phyloP scores from a whole-genome alignment of 2,797 vertebrate species.

The Erpetoichthys calabaricus region DNA sequence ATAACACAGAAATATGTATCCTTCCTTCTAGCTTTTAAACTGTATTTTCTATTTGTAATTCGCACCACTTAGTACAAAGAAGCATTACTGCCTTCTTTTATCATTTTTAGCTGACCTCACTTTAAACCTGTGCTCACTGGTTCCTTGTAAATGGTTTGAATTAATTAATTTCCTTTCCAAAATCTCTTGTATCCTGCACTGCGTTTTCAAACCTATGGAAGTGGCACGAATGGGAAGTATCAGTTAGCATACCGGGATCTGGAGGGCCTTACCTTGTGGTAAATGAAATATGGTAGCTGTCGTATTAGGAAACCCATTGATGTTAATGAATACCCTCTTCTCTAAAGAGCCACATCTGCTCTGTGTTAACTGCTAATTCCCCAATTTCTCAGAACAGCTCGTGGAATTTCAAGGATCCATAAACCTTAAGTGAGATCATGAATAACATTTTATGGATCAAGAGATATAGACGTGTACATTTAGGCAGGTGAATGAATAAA shows the following conservation, averaged over 20 bases:
- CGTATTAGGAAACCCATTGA: slow-evolving; percentile 57
- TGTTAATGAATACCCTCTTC: slow-evolving; percentile 50
- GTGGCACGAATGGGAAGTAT: slow-evolving; percentile 37
- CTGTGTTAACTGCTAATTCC: slow-evolving; percentile 57
- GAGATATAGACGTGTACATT: too few species aligned
- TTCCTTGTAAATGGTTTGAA: slow-evolving; percentile 41
- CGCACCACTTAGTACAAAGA: too few species aligned
- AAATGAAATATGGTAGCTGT: slow-evolving; percentile 58
- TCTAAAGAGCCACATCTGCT: slow-evolving; percentile 62
- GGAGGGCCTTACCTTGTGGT: slow-evolving; percentile 47
- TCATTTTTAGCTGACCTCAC: slow-evolving; percentile 26
- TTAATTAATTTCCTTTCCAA: slow-evolving; percentile 60
- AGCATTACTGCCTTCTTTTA: slow-evolving; percentile 3
- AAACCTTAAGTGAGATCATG: slow-evolving; percentile 18
- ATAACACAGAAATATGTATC: too few species aligned
- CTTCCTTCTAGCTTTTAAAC: too few species aligned
- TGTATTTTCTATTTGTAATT: too few species aligned
- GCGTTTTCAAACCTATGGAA: slow-evolving; percentile 29
- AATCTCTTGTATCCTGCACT: slow-evolving; percentile 47
- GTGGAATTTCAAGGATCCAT: slow-evolving; percentile 20
- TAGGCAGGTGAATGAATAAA: slow-evolving; percentile 14
- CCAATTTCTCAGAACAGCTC: slow-evolving; percentile 22
- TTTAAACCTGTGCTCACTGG: slow-evolving; percentile 28
- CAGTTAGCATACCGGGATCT: slow-evolving; percentile 40
- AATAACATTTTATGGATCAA: background rate